Evolutionary conservation across 1,140 invertebrate species (phyloP).

Genomic region (Melanaphis sacchari): DNA sequence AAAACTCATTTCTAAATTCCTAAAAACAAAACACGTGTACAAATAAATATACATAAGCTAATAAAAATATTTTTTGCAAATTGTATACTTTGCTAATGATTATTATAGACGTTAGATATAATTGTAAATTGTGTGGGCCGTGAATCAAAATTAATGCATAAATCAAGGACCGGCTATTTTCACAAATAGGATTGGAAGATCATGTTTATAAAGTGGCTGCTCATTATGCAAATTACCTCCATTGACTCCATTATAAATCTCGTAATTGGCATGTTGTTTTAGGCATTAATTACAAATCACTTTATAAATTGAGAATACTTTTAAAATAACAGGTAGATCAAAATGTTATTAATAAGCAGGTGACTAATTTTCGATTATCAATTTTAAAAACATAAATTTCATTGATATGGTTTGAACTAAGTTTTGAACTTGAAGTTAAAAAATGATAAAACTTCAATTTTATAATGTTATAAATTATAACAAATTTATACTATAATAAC

Average conservation of each 20-base stretch:
- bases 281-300: slow-evolving; percentile 1
- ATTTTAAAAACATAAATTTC: neutral
- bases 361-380: too few species aligned
- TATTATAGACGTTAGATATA: neutral
- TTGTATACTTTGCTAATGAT: neutral
- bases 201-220: neutral
- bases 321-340: neutral
- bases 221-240: neutral
- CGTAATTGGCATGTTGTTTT: neutral
- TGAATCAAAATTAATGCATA: neutral
- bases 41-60: neutral
- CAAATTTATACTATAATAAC: neutral
- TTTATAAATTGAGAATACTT: neutral
- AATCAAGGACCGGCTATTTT: neutral
- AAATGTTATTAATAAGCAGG: neutral
- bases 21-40: neutral
- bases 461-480: neutral
- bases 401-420: neutral
- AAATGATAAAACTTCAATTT: neutral
- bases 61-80: neutral
- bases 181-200: neutral
- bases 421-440: too few species aligned
- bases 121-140: neutral
- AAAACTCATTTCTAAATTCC: neutral
- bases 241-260: neutral